Base-by-base conservation (phyloP, 2,888 invertebrate genomes). In the Apamea sordens region DNA sequence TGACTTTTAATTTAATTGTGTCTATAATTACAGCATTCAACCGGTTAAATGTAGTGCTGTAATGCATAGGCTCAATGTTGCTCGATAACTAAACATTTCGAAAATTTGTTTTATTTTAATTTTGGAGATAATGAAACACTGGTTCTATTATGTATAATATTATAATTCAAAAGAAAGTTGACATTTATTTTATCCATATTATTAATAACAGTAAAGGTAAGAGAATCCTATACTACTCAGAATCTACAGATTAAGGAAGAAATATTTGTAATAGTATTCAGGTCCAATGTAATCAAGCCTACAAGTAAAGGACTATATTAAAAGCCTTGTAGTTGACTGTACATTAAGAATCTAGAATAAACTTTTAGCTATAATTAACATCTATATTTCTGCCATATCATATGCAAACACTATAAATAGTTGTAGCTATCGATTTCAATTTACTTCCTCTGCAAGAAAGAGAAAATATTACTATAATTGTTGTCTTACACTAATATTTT, bases 371-470 rank as follows among this genome's bases (percentile, higher is more conserved):
- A 74, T 73, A 77, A 44, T 72, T 69, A 76, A 81, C 77, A 77
- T 77, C 70, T 75, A 76, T 81, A 76, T 75, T 87, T 80, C 61
- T 77, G 80, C 76, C 73, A 80, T 72, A 76, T 81, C 72, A 81
- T 74, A 88, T 81, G 83, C 80, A 79, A 79, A 74, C 71, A 80
- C 65, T 84, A 77, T 73, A 36, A 28, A 64, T 76, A 83, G 77
- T 63, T 63, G 80, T 76, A 77, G 87, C 71, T 84, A 87, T 71
- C 47, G 76, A 87, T 77, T 73, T 84, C 84, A 87, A 84, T 80
- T 77, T 73, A 84, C 36, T 73, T 87, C 64, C 68, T 79, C 87
- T 85, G 85, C 76, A 88, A 78, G 82, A 82, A 77, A 88, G 77
- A 76, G 80, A 79, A 81, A 79, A 81, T 75, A 81, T 67, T 85